These are phyloP conservation scores for Solenopsis invicta DNA, from an alignment of 1,140 invertebrate genomes.

Conservation along the genomic window DNA sequence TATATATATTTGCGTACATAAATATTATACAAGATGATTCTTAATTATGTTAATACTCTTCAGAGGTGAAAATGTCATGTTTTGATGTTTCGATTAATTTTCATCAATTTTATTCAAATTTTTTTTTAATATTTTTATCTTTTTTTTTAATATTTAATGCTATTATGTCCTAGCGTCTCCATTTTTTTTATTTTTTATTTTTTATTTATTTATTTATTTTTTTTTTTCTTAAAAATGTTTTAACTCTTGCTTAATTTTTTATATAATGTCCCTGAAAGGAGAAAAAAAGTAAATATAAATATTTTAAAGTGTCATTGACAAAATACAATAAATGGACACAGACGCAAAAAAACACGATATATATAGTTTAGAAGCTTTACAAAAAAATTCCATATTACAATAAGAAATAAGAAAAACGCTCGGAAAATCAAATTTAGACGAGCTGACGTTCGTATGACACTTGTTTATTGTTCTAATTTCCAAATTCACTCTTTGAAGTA, in stretches of 20 bases:
- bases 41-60: background rate
- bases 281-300: background rate
- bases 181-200: too few relatives aligned
- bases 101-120: background rate
- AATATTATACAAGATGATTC: background rate
- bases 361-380: background rate
- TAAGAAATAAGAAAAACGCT: background rate
- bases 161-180: too few relatives aligned
- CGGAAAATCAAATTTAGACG: background rate
- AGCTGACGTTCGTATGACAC: background rate
- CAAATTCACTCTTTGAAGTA: background rate
- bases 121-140: background rate
- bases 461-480: background rate
- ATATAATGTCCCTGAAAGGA: background rate
- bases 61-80: background rate
- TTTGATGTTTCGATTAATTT: background rate
- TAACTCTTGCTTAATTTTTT: too few relatives aligned
- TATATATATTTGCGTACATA: slow-evolving; percentile 17
- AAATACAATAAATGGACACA: background rate
- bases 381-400: background rate
- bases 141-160: background rate
- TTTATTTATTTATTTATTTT: too few relatives aligned
- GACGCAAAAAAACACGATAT: background rate
- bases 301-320: background rate
- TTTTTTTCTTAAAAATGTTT: too few relatives aligned